phyloP scores from a whole-genome alignment of 2,888 invertebrate genomes.

The Lottia scabra region DNA sequence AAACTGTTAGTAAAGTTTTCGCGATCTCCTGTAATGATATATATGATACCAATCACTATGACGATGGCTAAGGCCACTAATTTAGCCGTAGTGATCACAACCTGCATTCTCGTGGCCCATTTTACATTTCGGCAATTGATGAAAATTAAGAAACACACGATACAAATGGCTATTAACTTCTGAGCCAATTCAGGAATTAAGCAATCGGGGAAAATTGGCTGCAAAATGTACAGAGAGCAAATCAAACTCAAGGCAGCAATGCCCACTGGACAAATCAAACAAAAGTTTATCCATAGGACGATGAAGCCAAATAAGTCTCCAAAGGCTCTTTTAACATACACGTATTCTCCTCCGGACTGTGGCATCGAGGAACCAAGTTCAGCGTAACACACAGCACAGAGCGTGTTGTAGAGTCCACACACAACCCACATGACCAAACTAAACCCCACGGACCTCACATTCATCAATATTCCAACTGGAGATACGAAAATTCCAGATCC shows the following conservation, averaged over 20 bases:
- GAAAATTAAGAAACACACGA: slow-evolving; percentile 56
- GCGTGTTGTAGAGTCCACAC: slow-evolving; percentile 81
- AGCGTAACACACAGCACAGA: slow-evolving; percentile 90
- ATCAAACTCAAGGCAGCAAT: slow-evolving; percentile 66
- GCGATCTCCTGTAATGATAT: slow-evolving; percentile 75
- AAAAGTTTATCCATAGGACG: slow-evolving; percentile 65
- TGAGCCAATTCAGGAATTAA: slow-evolving; percentile 53
- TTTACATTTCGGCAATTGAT: slow-evolving; percentile 59
- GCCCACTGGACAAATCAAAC: slow-evolving; percentile 64
- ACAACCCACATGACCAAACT: slow-evolving; percentile 90
- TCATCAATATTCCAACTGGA: slow-evolving; percentile 86
- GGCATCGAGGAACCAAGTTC: slow-evolving; percentile 91
- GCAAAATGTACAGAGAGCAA: slow-evolving; percentile 64
- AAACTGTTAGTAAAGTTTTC: slow-evolving; percentile 54
- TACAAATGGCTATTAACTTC: slow-evolving; percentile 54
- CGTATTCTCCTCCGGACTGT: slow-evolving; percentile 70
- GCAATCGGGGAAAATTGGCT: slow-evolving; percentile 64
- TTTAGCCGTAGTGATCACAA: slow-evolving; percentile 62
- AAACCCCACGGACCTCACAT: slow-evolving; percentile 80
- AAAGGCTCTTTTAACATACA: slow-evolving; percentile 71
- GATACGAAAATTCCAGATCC: slow-evolving; percentile 97
- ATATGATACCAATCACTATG: slow-evolving; percentile 88
- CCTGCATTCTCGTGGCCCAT: slow-evolving; percentile 60
- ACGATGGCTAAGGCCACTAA: slow-evolving; percentile 74
- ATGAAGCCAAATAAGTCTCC: slow-evolving; percentile 65